These are phyloP conservation scores for Euwallacea similis DNA, from an alignment of 1,140 invertebrate genomes.

Conservation along the genomic window DNA sequence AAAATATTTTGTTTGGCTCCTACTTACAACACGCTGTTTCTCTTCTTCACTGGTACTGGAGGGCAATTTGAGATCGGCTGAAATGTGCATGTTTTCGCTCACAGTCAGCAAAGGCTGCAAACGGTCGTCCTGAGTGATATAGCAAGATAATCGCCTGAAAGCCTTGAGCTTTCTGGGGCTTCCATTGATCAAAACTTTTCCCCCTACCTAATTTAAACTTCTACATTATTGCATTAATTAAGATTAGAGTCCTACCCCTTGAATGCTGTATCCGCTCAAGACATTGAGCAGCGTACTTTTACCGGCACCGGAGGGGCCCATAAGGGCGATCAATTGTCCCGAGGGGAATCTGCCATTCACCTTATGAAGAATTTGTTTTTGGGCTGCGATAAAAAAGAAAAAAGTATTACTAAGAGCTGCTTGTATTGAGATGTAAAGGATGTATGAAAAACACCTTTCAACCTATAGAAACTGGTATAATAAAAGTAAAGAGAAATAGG, in stretches of 20 bases:
- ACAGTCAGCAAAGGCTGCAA: constrained; percentile 83
- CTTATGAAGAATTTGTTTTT: constrained; percentile 78
- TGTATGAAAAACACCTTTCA: too few relatives aligned
- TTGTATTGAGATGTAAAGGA: too few relatives aligned
- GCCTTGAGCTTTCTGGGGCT: constrained; percentile 68
- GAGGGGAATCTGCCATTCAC: constrained; percentile 75
- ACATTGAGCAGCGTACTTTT: constrained; percentile 82
- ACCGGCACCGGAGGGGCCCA: constrained; percentile 86
- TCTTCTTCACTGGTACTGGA: constrained; percentile 62
- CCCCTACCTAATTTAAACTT: constrained; percentile 47
- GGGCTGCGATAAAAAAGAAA: constrained; percentile 54
- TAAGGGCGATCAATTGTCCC: constrained; percentile 80
- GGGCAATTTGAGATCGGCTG: constrained; percentile 84
- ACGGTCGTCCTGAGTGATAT: constrained; percentile 89
- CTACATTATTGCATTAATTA: neutral
- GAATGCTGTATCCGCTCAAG: constrained; percentile 68
- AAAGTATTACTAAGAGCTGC: too few relatives aligned
- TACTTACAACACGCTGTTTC: constrained; percentile 70
- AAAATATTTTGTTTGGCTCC: too few relatives aligned
- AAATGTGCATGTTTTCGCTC: constrained; percentile 81
- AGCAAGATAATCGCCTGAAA: constrained; percentile 84
- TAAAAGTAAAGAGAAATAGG: too few relatives aligned
- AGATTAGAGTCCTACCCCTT: constrained; percentile 51
- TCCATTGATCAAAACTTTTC: constrained; percentile 67
- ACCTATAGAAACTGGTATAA: too few relatives aligned